Evolutionary conservation across 2,797 vertebrate genomes (phyloP).

Genomic region (Smutsia gigantea): DNA sequence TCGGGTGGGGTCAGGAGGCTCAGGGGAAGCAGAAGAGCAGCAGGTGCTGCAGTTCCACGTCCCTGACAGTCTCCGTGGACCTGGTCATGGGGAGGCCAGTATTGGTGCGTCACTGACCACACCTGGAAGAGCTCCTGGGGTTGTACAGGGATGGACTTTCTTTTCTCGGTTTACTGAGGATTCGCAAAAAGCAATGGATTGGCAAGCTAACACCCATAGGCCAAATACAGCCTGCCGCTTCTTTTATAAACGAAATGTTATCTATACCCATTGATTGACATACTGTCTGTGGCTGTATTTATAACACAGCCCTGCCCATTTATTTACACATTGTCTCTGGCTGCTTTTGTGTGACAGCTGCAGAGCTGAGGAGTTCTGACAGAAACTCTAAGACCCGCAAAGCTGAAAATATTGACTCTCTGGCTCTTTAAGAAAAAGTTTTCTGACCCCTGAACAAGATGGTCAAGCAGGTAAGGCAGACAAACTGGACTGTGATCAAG

Average conservation of each 20-base stretch:
- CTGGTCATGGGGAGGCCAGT: fast-evolving
- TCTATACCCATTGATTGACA: background rate
- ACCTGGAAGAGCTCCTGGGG: background rate
- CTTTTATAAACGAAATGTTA: background rate
- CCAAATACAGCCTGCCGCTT: background rate
- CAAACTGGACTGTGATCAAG: background rate
- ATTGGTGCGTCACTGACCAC: background rate
- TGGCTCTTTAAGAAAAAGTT: background rate
- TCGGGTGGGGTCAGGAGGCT: fast-evolving
- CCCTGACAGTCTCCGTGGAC: fast-evolving
- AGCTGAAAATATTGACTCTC: background rate
- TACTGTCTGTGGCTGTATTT: background rate
- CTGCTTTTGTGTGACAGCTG: background rate
- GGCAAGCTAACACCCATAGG: background rate
- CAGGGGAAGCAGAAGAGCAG: background rate
- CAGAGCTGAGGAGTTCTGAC: background rate
- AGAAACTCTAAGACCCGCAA: fast-evolving
- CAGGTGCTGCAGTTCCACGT: background rate
- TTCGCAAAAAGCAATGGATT: background rate
- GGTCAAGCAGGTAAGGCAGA: background rate
- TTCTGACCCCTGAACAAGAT: background rate
- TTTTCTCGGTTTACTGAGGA: background rate
- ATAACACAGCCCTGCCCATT: background rate
- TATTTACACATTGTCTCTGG: background rate
- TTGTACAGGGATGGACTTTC: too few relatives aligned